Base-by-base conservation (phyloP, 2,113 vertebrate genomes). In the Meleagris gallopavo region DNA sequence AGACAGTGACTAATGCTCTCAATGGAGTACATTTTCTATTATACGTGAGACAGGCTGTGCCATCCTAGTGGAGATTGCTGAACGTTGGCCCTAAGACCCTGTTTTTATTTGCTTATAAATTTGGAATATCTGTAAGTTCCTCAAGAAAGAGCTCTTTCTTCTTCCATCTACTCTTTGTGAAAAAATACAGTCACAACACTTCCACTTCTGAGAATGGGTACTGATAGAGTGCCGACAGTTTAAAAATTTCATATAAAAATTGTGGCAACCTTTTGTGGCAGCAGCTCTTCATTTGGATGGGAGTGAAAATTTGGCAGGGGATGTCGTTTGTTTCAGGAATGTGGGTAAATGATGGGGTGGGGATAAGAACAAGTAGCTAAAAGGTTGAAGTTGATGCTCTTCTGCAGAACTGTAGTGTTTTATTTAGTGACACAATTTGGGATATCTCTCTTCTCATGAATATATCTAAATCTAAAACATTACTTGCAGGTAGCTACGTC, bases 181-280 rank as follows among this genome's bases (percentile, higher is more conserved):
- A n/a, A 84, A 91, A 96, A 94, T 57, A 62, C 71, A 69, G 83
- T 87, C 78, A 87, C 92, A 95, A 94, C 87, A 91, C 83, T 94
- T 91, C 78, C 71, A 62, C 50, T 88, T 25, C 57, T 75, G 70
- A 86, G 85, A 91, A 64, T 36, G 45, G 64, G 55, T 91, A 77
- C 52, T 64, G 79, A 90, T 88, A 69, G 83, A 81, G 86, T 83
- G 76, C 79, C 69, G 86, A 1, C 16, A 27, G 17, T 41, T 94
- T 93, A 72, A 89, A 95, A 87, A 72, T 64, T 60, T 10, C 38
- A 32, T 71, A 52, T 20, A 43, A 91, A 78, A 78, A 86, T 69
- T 58, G 40, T 93, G 81, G 50, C 90, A 94, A 88, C 22, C 76
- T 96, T 88, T 88, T 81, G 64, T 83, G 83, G 38, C 60, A 90